These are phyloP conservation scores for Asobara japonica DNA, from an alignment of 1,140 invertebrate genomes.

Conservation along the genomic window DNA sequence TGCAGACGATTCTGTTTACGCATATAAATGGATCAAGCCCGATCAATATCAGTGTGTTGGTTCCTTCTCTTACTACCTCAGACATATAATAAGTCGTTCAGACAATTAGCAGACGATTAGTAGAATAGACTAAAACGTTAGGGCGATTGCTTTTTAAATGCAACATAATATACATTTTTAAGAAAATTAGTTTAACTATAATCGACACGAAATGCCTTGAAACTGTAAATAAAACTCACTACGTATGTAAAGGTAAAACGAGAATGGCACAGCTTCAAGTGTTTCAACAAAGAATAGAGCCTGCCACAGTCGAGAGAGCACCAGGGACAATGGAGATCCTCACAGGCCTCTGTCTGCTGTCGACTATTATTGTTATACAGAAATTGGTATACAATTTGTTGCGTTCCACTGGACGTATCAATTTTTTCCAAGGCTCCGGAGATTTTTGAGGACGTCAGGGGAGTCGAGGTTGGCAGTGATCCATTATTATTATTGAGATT, in stretches of 20 bases:
- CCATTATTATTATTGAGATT: conserved; percentile 55
- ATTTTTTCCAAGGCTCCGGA: conserved; percentile 51
- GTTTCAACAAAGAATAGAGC: conserved; percentile 90
- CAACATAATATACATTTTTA: no score
- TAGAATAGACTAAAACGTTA: no score
- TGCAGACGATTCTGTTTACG: no score
- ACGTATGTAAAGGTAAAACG: conserved; percentile 93
- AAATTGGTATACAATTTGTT: conserved; percentile 93
- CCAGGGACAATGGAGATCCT: conserved; percentile 94
- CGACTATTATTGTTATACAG: conserved; percentile 94
- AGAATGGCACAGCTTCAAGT: conserved; percentile 92
- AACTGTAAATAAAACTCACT: conserved; percentile 68
- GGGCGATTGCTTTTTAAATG: no score
- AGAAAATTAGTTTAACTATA: no score
- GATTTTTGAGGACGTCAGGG: conserved; percentile 55
- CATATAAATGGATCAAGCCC: no score
- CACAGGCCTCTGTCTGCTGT: conserved; percentile 93
- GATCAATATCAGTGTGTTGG: no score
- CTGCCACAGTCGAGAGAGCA: conserved; percentile 89
- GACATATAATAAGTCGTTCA: no score
- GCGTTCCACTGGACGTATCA: conserved; percentile 55
- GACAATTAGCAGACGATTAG: no score
- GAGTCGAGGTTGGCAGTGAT: conserved; percentile 57
- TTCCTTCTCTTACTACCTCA: no score
- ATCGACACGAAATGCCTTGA: no score